Evolutionary conservation across 2,113 vertebrate genomes (phyloP), one percentile per base, ranked within the genome.

Genomic region (Cygnus atratus): DNA sequence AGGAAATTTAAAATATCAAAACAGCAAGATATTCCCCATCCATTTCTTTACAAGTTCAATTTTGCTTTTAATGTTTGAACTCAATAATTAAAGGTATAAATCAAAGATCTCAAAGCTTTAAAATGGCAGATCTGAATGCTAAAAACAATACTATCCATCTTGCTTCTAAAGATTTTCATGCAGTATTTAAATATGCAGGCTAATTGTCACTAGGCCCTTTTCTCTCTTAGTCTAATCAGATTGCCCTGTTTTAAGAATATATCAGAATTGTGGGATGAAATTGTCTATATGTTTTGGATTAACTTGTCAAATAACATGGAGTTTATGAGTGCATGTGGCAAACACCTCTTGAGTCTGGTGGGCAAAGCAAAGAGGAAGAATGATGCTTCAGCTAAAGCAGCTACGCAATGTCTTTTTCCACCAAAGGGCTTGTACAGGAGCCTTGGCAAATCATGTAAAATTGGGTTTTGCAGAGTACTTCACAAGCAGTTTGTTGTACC

Each of bases 381-480:
- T 14, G 3, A 57, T 35, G 2, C 10, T 68, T 68, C 39, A 68
- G 3, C 13, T 68, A 39, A 79, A 85, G 48, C 15, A 52, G 29
- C 6, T 71, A 21, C 71, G 21, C 37, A 81, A 71, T 37, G 33
- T 58, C 68, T 86, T 50, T 35, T 76, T 92, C 55, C 90, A 41
- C 37, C 29, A 46, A 46, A 77, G 13, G 7, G 16, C 12, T 80
- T 88, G 50, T 59, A 4, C 0, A 0, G 67, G 31, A 93, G 6
- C 13, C 33, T 54, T 84, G 70, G 67, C 17, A 95, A 84, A 91
- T 87, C 6, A 65, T 35, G 84, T 93, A 78, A 93, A 92, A 84
- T 22, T 24, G 13, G 10, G 15, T 24, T 93, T 89, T 92, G 43
- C 29, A 65, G 29, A n/a, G 57, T 72, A 70, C 13, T 82, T 85